Evolutionary conservation across 1,140 invertebrate genomes (phyloP), one percentile per base, ranked within the genome.

Genomic region (Leguminivora glycinivorella): DNA sequence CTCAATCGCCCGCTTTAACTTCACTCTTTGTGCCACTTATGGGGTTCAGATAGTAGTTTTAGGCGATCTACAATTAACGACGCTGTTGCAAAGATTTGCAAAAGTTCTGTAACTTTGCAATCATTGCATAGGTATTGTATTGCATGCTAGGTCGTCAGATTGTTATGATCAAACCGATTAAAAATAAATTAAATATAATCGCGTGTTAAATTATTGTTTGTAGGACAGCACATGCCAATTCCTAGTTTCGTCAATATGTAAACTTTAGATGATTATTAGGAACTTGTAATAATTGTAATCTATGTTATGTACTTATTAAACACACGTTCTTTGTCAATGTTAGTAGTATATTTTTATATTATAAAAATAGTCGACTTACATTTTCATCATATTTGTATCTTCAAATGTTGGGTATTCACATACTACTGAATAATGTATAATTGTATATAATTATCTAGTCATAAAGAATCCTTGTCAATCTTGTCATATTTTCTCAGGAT

Each of bases 1-100:
- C 84, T 84, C 85, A 89, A 89, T 83, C 77, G 70, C 63, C 71
- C 69, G 68, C 68, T 72, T 75, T 75, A 67, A 78, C 77, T 78
- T 80, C 80, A 74, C 76, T 82, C 79, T 81, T 83, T 82, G 83
- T 77, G 77, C 76, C 70, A 84, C 72, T 74, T 63, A 63, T 63
- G 58, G 58, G n/a, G 26, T 63, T 63, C 66, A n/a, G 56, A 52
- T n/a, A 75, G 76, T 75, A 71, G 67, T 70, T 72, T 69, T 70
- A 29, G 25, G n/a, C 2, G 58, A 29, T 29, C 58, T 26, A 9
- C 17, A 29, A 17, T 29, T 26, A 17, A 29, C 26, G 22, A 25
- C 24, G 58, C 25, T 17, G 26, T 63, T 63, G n/a, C 29, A 63
- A 29, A 63, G 22, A 29, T 31, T 63, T 31, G 14, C 6, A 34